These are phyloP conservation scores for Gulo gulo DNA, from an alignment of 2,113 vertebrate genomes.

Conservation along the genomic window DNA sequence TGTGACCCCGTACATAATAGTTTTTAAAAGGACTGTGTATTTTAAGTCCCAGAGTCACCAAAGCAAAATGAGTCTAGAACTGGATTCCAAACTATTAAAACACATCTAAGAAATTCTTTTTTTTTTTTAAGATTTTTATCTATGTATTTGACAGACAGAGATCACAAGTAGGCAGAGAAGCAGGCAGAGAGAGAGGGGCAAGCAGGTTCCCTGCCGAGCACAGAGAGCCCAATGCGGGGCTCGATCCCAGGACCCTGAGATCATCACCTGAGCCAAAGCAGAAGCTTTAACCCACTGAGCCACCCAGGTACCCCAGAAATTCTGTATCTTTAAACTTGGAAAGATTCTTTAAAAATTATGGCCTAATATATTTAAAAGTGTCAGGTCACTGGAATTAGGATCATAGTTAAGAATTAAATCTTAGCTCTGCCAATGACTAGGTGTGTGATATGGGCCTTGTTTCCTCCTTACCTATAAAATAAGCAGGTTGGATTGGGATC, in stretches of 20 bases:
- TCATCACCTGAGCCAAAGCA: too few relatives aligned
- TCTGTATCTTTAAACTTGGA: conserved; percentile 33
- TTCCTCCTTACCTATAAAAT: not conserved
- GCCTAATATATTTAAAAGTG: not conserved
- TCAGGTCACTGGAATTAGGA: not conserved
- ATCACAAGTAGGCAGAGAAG: too few relatives aligned
- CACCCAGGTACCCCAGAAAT: not conserved
- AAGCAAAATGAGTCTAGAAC: conserved; percentile 35
- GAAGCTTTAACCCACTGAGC: too few relatives aligned
- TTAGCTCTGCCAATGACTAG: not conserved
- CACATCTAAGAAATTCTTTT: conserved; percentile 44
- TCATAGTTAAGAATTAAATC: not conserved
- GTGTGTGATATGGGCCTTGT: not conserved
- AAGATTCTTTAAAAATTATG: conserved; percentile 20
- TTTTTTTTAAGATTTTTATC: not conserved
- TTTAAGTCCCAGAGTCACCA: not conserved
- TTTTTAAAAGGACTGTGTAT: not conserved
- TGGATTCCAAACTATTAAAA: conserved; percentile 13
- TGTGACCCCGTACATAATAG: not conserved
- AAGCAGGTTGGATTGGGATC: not conserved
- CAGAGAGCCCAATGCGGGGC: too few relatives aligned
- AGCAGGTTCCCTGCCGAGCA: too few relatives aligned
- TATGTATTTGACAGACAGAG: too few relatives aligned
- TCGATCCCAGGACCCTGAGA: too few relatives aligned
- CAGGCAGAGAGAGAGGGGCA: too few relatives aligned